Evolutionary conservation across 2,797 vertebrate species (phyloP), one percentile per base, ranked within the genome.

Genomic region (Psittacula echo): DNA sequence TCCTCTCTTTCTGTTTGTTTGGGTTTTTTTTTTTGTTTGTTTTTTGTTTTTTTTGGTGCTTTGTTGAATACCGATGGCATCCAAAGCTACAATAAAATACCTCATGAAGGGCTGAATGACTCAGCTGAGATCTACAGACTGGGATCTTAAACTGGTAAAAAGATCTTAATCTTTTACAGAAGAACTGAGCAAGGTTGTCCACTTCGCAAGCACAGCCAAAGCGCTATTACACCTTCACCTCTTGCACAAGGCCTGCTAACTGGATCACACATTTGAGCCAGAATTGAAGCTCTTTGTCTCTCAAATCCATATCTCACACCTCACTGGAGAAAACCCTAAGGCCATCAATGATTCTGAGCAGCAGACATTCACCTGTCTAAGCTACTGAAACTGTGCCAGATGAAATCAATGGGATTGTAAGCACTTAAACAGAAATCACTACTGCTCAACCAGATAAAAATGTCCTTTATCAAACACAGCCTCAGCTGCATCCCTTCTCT

Each of bases 251-350:
- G 29, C 27, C 27, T 34, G 42, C 39, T 80, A 70, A 20, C 62
- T 94, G 74, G 83, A 64, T 91, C 7, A 6, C 29, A 68, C 20
- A 72, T 39, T 91, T 53, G 34, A 94, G 73, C 14, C 50, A 32
- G 50, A 60, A 54, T 21, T 66, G 76, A 78, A 86, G 29, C 45
- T 58, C 60, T 94, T 93, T 90, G 85, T 93, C 76, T 91, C 48
- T 72, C 73, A 91, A 88, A 95, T 81, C 90, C 90, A 41, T 53
- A 94, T 91, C 88, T 94, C 90, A 94, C 91, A 94, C 85, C 60
- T 91, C 91, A 85, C n/a, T 86, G 93, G 80, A 95, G 85, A 96
- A 94, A 93, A 60, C 85, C 95, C 91, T 85, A 54, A 82, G 80
- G 94, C 66, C 60, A 90, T 24, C 5, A 2, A 70, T 83, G 66